Base-by-base conservation (phyloP, 2,888 invertebrate species). In the Tupiocoris notatus region DNA sequence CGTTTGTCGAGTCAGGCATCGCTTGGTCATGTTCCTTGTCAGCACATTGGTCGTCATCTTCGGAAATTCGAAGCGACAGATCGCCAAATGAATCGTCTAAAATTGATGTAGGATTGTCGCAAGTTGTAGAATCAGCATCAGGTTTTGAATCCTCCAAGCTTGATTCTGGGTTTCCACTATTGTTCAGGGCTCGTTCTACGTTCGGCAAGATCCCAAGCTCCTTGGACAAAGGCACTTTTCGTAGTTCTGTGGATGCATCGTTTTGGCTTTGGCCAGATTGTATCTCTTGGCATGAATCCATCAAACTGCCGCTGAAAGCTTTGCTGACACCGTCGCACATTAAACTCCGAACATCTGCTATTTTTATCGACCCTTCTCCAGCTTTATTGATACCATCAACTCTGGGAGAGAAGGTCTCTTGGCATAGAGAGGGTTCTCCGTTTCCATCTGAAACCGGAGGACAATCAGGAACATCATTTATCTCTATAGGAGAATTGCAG, bases 61-160 rank as follows among this genome's bases (percentile, higher is more conserved):
- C 73, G 18, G 73, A 62, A 17, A 73, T 54, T 16, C 62, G 62
- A 22, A 73, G 63, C 1, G 73, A 62, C 21, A 73, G 21, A 54
- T 73, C 73, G 21, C 73, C 73, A 18, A 73, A 73, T 1, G 73
- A 73, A 58, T 73, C 73, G 63, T 73, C 73, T n/a, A 73, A 20
- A 6, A 54, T 20, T 3, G 39, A 25, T n/a, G 39, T 25, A 1
- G 75, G 75, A 16, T 57, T 64, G 58, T 75, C 75, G 39, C 75
- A 75, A 18, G 75, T 75, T 25, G 75, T 75, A 9, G 75, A 75
- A n/a, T 75, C 75, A 22, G 75, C 65, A 17, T 75, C 75, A 12
- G 61, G 24, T 54, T 63, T 73, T 6, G 39, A 39, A 12, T 39
- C 39, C 39, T 39, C 39, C 39, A 39, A 12, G 12, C 12, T 39